Base-by-base conservation (phyloP, 2,797 vertebrate genomes). In the Otolemur crassicaudatus region DNA sequence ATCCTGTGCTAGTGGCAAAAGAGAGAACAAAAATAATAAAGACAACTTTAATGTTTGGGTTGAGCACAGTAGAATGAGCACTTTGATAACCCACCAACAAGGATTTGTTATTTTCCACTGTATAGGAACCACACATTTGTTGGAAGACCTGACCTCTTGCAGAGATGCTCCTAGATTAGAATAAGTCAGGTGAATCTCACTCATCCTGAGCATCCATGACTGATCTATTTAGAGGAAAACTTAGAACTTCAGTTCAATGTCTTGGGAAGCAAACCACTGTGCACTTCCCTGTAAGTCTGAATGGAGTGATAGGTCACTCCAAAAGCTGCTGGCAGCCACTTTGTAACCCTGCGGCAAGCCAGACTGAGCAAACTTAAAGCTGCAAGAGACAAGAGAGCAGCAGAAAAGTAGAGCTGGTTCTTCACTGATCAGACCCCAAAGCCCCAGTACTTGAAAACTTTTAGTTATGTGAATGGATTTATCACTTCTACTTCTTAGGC, bases 341-440 rank as follows among this genome's bases (percentile, higher is more conserved):
- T 86, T 88, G 85, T 34, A 80, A 79, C 12, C 34, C 65, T 31
- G 80, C 63, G 40, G 69, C 46, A 81, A 92, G 29, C 19, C 72
- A 95, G 79, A 77, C 16, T 46, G 43, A 91, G 7, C 13, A 70
- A 95, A 72, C 40, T 12, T 96, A 31, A 90, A 92, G 92, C 4
- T 84, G 63, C 13, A 27, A 58, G 80, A 76, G 49, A 25, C n/a
- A 7, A 89, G 40, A 81, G 19, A 61, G 83, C 73, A 91, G 31
- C 23, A 37, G 58, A 90, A 60, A 75, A 89, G 37, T 37, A 73
- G 31, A 87, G 3, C 16, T 31, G 7, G 60, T 58, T 75, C 80
- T 69, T 93, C 80, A 75, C 0, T 29, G 61, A 82, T 40, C 34
- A 75, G 67, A 89, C 70, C 49, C 43, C 46, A 27, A 84, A 93